Conservation (phyloP, 2,888 invertebrate species). For the Lamproptera curius region DNA sequence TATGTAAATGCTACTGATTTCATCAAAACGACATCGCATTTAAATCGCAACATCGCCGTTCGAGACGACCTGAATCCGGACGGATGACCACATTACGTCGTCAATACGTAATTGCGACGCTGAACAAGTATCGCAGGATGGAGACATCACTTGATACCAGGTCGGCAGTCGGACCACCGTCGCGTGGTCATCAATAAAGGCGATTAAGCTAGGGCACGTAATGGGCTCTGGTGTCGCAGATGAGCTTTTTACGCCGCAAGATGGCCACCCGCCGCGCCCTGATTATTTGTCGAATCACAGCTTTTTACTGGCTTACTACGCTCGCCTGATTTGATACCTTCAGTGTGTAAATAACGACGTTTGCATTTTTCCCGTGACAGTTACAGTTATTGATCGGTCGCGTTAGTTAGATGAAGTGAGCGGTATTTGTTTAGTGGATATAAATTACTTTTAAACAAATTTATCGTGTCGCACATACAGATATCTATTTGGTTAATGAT, state of each 20-base stretch:
- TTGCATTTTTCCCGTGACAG: neutral
- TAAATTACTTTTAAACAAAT: no score
- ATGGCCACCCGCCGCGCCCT: slow-evolving; percentile 71
- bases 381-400: no score
- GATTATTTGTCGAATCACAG: slow-evolving; percentile 75
- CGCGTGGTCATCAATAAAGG: slow-evolving; percentile 61
- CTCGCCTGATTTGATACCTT: slow-evolving; percentile 16
- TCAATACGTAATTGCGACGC: slow-evolving; percentile 25
- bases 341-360: slow-evolving; percentile 39
- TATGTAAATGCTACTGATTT: no score
- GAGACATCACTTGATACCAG: slow-evolving; percentile 42
- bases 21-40: no score
- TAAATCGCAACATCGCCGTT: slow-evolving; percentile 2
- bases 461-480: no score
- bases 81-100: neutral
- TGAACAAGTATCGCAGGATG: slow-evolving; percentile 33
- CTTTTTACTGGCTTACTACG: slow-evolving; percentile 67
- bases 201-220: slow-evolving; percentile 63
- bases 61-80: neutral
- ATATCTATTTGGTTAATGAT: no score
- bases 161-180: slow-evolving; percentile 49
- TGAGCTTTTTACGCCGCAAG: slow-evolving; percentile 77
- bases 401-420: no score
- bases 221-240: slow-evolving; percentile 62
- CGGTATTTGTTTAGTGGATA: no score